Evolutionary conservation across 2,113 vertebrate species (phyloP).

Genomic region (Hemichromis elongatus): DNA sequence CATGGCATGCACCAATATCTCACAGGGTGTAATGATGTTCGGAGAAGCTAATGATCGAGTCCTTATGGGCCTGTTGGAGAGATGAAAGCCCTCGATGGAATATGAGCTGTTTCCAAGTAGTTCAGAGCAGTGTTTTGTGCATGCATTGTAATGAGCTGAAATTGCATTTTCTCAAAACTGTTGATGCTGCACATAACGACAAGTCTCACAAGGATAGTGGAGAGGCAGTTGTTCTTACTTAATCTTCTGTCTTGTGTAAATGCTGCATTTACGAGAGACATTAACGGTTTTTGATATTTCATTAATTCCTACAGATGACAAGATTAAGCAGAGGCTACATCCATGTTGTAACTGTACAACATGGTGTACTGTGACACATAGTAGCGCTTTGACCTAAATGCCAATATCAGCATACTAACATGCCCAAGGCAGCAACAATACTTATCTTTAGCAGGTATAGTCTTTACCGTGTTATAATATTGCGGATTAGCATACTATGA

Average conservation of each 20-base stretch:
- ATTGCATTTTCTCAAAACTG: constrained; percentile 51
- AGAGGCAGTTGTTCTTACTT: constrained; percentile 11
- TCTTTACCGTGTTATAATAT: background rate
- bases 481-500: background rate
- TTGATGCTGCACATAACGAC: constrained; percentile 48
- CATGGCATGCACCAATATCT: constrained; percentile 31
- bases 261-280: constrained; percentile 7
- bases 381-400: background rate
- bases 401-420: background rate
- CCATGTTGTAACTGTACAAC: background rate
- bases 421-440: background rate
- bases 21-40: constrained; percentile 57
- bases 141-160: constrained; percentile 59
- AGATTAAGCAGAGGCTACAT: background rate
- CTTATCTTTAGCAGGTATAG: background rate
- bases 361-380: background rate
- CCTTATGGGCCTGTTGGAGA: constrained; percentile 52
- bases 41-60: constrained; percentile 62
- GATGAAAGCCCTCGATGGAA: constrained; percentile 63
- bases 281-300: background rate
- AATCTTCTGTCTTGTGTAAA: constrained; percentile 13
- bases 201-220: constrained; percentile 9
- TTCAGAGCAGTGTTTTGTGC: constrained; percentile 41
- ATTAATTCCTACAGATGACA: background rate
- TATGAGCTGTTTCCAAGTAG: constrained; percentile 56